These are phyloP conservation scores for Corbicula japonica DNA, from an alignment of 2,888 invertebrate genomes.

Conservation along the genomic window DNA sequence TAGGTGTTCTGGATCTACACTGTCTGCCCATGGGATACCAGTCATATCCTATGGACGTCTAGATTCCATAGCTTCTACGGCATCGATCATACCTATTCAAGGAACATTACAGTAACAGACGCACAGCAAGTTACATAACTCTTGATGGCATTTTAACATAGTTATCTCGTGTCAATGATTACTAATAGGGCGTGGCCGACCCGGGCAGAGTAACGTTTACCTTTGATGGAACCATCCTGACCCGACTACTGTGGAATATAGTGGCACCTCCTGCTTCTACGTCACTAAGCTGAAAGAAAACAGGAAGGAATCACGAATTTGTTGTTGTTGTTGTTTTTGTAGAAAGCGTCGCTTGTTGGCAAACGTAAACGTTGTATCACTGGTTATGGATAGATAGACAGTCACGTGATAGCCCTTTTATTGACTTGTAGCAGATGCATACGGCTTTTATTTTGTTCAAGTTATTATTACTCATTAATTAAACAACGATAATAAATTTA, in stretches of 20 bases:
- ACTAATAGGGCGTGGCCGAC: background rate
- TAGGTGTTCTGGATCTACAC: no score
- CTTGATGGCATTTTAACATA: background rate
- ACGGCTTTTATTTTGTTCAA: no score
- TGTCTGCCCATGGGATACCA: no score
- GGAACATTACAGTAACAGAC: background rate
- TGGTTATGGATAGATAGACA: background rate
- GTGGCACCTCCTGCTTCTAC: slow-evolving; percentile 27
- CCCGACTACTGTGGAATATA: background rate
- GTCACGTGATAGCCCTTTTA: background rate
- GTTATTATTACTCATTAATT: no score
- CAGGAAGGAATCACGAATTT: no score
- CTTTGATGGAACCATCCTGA: slow-evolving; percentile 5
- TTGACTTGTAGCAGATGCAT: background rate
- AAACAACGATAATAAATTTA: no score
- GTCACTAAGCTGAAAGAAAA: slow-evolving; percentile 17
- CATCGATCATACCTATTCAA: background rate
- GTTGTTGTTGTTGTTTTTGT: no score
- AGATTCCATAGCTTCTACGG: no score
- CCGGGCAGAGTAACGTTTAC: background rate
- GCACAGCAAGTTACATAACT: background rate
- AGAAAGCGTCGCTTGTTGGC: background rate
- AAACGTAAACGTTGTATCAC: background rate
- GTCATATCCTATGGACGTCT: no score
- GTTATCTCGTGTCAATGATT: background rate